Conservation (phyloP, 2,888 invertebrate species). For the Synergus itoensis region DNA sequence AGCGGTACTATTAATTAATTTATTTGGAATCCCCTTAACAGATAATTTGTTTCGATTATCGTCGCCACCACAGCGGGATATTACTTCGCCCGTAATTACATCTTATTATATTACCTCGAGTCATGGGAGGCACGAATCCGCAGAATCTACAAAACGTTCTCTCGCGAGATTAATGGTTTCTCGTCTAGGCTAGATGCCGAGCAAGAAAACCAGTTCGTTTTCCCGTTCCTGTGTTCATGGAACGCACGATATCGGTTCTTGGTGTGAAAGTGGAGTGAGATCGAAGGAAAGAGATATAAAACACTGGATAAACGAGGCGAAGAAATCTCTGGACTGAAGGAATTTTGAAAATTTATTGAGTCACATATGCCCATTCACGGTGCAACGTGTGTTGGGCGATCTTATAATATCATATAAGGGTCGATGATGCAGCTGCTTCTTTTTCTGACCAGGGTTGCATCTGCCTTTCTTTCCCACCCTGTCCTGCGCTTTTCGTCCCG, state of each 20-base stretch:
- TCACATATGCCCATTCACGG: neutral
- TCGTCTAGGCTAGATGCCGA: constrained; percentile 27
- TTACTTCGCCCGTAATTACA: constrained; percentile 36
- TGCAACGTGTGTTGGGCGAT: neutral
- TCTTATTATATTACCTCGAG: constrained; percentile 41
- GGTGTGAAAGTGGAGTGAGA: constrained; percentile 34
- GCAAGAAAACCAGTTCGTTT: constrained; percentile 35
- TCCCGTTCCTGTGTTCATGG: constrained; percentile 9
- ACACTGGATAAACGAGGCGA: constrained; percentile 31
- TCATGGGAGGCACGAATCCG: constrained; percentile 32
- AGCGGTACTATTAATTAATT: constrained; percentile 39
- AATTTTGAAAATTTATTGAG: constrained; percentile 27
- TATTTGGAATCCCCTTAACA: constrained; percentile 39
- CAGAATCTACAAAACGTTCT: constrained; percentile 36
- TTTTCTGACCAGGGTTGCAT: constrained; percentile 45
- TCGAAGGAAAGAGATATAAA: constrained; percentile 33
- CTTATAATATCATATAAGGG: constrained; percentile 9
- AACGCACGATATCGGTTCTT: constrained; percentile 7
- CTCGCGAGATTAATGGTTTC: constrained; percentile 38
- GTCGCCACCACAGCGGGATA: constrained; percentile 41
- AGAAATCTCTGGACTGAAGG: constrained; percentile 15
- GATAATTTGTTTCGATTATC: constrained; percentile 41
- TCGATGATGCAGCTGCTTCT: constrained; percentile 44
- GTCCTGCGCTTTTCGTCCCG: constrained; percentile 50
- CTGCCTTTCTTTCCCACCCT: constrained; percentile 44